phyloP scores from a whole-genome alignment of 1,140 invertebrate species.

The Trichogramma pretiosum region DNA sequence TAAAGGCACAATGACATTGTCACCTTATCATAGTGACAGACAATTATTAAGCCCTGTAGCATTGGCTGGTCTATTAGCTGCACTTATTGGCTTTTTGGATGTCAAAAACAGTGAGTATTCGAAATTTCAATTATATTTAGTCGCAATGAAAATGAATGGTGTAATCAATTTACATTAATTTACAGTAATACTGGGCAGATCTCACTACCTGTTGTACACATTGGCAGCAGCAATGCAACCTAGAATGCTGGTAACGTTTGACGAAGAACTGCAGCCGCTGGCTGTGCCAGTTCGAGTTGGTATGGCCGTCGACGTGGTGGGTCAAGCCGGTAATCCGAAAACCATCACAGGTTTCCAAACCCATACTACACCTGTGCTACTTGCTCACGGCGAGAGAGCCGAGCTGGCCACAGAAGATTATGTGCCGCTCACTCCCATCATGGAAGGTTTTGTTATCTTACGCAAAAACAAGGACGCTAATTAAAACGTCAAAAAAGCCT shows the following conservation, averaged over 20 bases:
- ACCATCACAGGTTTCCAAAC: slow-evolving; percentile 99
- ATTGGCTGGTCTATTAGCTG: slow-evolving; percentile 84
- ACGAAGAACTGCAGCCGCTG: slow-evolving; percentile 88
- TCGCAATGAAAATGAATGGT: slow-evolving; percentile 1
- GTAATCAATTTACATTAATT: slow-evolving; percentile 13
- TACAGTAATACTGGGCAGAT: slow-evolving; percentile 86
- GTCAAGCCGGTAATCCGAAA: slow-evolving; percentile 98
- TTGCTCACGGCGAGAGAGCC: slow-evolving; percentile 94
- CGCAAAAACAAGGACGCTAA: slow-evolving; percentile 77
- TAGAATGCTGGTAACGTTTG: slow-evolving; percentile 98
- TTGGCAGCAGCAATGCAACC: slow-evolving; percentile 97
- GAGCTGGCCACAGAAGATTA: slow-evolving; percentile 99
- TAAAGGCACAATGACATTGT: slow-evolving; percentile 96
- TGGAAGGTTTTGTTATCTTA: slow-evolving; percentile 99
- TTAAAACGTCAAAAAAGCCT: too few relatives aligned
- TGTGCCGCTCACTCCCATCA: slow-evolving; percentile 84
- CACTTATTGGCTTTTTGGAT: slow-evolving; percentile 89
- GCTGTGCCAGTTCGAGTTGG: slow-evolving; percentile 96
- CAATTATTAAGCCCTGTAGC: slow-evolving; percentile 92
- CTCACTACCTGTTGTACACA: slow-evolving; percentile 93
- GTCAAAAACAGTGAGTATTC: slow-evolving; percentile 83
- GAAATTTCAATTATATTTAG: slow-evolving; percentile 1
- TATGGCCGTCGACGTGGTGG: slow-evolving; percentile 97
- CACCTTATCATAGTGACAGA: slow-evolving; percentile 93
- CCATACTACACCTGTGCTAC: slow-evolving; percentile 94